Conservation (phyloP, 2,797 vertebrate species). For the Cirrhinus molitorella region DNA sequence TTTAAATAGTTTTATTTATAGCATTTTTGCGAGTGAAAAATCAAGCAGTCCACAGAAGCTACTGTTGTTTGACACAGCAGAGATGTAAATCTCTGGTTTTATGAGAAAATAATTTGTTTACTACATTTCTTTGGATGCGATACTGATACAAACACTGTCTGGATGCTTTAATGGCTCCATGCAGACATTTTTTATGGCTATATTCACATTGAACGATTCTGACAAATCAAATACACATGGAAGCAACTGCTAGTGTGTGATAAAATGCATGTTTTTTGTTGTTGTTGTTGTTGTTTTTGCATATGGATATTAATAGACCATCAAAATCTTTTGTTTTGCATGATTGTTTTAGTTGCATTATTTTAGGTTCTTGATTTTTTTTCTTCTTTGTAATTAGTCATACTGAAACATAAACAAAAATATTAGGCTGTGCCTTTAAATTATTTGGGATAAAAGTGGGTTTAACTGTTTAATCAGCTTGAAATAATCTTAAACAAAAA, state of each 20-base stretch:
- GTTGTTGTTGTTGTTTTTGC: too few relatives aligned
- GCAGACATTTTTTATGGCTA: conserved; percentile 45
- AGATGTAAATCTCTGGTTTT: conserved; percentile 35
- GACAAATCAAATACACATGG: conserved; percentile 51
- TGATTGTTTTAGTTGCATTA: too few relatives aligned
- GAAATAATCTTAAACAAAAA: not conserved
- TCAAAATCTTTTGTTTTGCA: too few relatives aligned
- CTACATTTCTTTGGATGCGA: conserved; percentile 52
- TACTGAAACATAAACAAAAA: too few relatives aligned
- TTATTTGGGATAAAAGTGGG: not conserved
- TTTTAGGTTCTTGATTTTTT: too few relatives aligned
- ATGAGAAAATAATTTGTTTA: conserved; percentile 55
- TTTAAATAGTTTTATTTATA: not conserved
- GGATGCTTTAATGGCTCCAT: conserved; percentile 47
- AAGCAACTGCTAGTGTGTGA: not conserved
- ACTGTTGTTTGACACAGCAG: conserved; percentile 23
- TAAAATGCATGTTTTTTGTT: not conserved
- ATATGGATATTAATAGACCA: not conserved
- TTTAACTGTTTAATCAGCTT: too few relatives aligned
- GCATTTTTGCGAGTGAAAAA: not conserved
- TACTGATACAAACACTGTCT: conserved; percentile 45
- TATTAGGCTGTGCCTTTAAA: too few relatives aligned
- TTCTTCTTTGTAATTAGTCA: too few relatives aligned
- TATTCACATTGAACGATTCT: conserved; percentile 38
- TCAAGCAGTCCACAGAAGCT: conserved; percentile 10